Base-by-base conservation (phyloP, 2,797 vertebrate genomes). In the Propithecus deckenii region DNA sequence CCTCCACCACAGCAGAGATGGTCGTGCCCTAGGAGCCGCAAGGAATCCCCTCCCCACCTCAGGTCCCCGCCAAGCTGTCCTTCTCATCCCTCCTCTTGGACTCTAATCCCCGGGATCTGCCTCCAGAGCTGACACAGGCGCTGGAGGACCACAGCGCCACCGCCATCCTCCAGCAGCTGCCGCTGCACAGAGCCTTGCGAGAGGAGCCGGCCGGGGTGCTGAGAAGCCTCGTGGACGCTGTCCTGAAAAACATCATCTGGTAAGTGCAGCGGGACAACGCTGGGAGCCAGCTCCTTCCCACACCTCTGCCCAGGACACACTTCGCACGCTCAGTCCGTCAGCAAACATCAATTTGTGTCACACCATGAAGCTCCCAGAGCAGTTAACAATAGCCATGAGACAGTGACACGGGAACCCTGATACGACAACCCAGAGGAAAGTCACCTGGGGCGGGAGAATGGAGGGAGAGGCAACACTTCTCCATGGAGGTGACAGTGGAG, bases 101-200 rank as follows among this genome's bases (percentile, higher is more conserved):
- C 80, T 41, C 91, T 97, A 52, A 97, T 2, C 25, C n/a, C 65
- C 48, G 30, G 63, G 72, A 4, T 95, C 93, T 90, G 35, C 75
- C 69, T 86, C 32, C 80, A 98, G 98, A n/a, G 48, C 74, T 98
- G 85, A 63, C 81, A 2, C 76, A 96, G 78, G 13, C 79, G 52
- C 94, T 98, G 71, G 50, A 61, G 11, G 11, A 96, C 2, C 93
- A 55, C 0, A 0, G 86, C 1, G 74, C 86, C 38, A 18, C 43
- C 9, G 0, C 55, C 80, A 81, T 94, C 74, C 97, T 98, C 20
- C 84, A 75, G 48, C 41, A 95, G 46, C 86, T 98, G 46, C 97
- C 98, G 0, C 94, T 98, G 74, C 78, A 96, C 69, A 86, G 52
- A 0, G 43, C 87, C 59, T 3, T 98, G 4, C 22, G 0, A 41